Evolutionary conservation across 2,113 vertebrate species (phyloP).

Genomic region (Chloroceryle aenea): DNA sequence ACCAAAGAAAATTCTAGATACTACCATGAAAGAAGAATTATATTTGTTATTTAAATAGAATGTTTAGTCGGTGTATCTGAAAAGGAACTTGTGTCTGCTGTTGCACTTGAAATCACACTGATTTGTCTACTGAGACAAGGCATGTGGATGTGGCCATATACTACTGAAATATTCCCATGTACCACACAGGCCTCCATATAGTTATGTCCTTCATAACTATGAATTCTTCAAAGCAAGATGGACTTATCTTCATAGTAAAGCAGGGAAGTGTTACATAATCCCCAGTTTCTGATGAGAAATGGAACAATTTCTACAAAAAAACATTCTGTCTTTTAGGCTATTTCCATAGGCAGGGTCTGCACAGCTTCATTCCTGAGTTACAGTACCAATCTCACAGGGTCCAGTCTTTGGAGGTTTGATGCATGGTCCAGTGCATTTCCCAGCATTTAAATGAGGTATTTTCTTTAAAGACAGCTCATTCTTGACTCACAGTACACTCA

Average conservation of each 20-base stretch:
- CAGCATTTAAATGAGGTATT: background rate
- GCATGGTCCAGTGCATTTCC: background rate
- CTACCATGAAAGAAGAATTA: background rate
- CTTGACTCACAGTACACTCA: background rate
- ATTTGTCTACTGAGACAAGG: background rate
- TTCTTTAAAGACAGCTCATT: background rate
- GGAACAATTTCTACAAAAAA: background rate
- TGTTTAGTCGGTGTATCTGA: background rate
- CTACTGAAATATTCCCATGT: background rate
- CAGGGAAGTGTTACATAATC: background rate
- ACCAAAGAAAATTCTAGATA: background rate
- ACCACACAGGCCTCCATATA: background rate
- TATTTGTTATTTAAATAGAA: background rate
- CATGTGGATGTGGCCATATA: accelerated
- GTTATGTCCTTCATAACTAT: background rate
- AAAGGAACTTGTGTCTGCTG: background rate
- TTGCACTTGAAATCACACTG: background rate
- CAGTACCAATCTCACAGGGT: background rate
- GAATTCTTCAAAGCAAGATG: background rate
- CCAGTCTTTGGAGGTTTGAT: background rate
- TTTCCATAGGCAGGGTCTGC: background rate
- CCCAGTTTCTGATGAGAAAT: background rate
- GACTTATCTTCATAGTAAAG: background rate
- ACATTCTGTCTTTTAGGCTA: background rate
- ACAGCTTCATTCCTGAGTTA: background rate